phyloP scores from a whole-genome alignment of 1,140 invertebrate species.

The Palaemon carinicauda region DNA sequence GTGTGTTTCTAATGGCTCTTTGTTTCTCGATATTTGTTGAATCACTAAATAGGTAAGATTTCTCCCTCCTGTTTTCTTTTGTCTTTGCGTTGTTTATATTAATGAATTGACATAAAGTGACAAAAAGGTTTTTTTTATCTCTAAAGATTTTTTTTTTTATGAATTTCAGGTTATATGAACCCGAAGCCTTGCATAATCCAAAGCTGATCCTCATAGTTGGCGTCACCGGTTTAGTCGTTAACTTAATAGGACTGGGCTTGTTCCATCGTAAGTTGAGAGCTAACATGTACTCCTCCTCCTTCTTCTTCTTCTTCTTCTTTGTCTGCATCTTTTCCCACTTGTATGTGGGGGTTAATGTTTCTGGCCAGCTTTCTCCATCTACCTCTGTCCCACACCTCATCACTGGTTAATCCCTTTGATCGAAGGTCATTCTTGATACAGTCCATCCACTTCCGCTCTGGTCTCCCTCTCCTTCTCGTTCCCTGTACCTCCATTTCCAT shows the following conservation, averaged over 20 bases:
- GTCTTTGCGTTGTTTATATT: not conserved
- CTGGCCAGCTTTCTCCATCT: too few relatives aligned
- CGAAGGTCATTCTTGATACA: too few relatives aligned
- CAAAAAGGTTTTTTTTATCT: not conserved
- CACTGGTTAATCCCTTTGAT: too few relatives aligned
- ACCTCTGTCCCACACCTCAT: too few relatives aligned
- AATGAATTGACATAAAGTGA: not conserved
- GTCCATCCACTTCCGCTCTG: too few relatives aligned
- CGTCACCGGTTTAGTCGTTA: constrained; percentile 80
- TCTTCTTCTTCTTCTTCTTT: not conserved
- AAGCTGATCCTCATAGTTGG: constrained; percentile 80
- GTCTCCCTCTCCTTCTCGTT: too few relatives aligned
- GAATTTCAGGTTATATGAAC: constrained; percentile 76
- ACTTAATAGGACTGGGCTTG: constrained; percentile 81
- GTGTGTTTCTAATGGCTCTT: constrained; percentile 90
- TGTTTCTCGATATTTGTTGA: constrained; percentile 93
- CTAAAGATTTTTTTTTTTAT: not conserved
- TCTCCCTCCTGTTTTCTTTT: not conserved
- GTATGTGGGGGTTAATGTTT: too few relatives aligned
- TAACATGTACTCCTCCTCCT: not conserved
- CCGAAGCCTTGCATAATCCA: constrained; percentile 83
- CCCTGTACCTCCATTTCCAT: too few relatives aligned
- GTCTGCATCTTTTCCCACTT: too few relatives aligned
- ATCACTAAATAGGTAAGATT: constrained; percentile 77
- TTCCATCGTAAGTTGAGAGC: constrained; percentile 75